Base-by-base conservation (phyloP, 2,888 invertebrate genomes). In the Ichneumoninae sp. region DNA sequence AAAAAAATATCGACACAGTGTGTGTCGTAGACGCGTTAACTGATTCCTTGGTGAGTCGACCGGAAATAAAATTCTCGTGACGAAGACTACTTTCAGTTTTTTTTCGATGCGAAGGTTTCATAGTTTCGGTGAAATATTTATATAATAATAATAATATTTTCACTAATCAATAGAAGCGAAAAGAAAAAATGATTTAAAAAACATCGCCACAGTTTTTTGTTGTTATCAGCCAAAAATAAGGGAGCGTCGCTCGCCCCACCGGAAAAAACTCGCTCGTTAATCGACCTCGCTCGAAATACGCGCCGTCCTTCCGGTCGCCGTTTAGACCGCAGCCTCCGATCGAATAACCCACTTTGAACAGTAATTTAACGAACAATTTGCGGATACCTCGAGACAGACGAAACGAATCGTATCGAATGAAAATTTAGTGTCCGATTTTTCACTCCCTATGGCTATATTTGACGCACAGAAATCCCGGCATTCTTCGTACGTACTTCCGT, bases 11-110 rank as follows among this genome's bases (percentile, higher is more conserved):
- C 26, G 26, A 26, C 26, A 26, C 4, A 22, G 8, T 16, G 50
- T n/a, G 76, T 70, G 68, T 60, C 66, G 71, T 60, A 44, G 30
- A 66, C 80, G 76, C 66, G 66, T 71, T 44, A 30, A 66, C n/a
- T 36, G 16, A 30, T 33, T 50, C 76, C 52, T 83, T 81, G 83
- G 80, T 83, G 60, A 83, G 83, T 76, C 19, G 16, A 5, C 26
- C 10, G 4, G 3, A 52, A 1, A 22, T 52, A 4, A n/a, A 52
- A 52, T 52, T 19, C 7, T 7, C 54, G 0, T 40, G 19, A 54
- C 8, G 0, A 8, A 19, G n/a, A 22, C 22, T 54, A 19, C 22
- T 3, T 22, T 22, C 1, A 7, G 19, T 54, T 54, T 54, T 3
- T 54, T 22, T 4, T 19, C n/a, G n/a, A 19, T 19, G 52, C 52